Conservation (phyloP, 2,888 invertebrate genomes). For the Byasa hedistus region DNA sequence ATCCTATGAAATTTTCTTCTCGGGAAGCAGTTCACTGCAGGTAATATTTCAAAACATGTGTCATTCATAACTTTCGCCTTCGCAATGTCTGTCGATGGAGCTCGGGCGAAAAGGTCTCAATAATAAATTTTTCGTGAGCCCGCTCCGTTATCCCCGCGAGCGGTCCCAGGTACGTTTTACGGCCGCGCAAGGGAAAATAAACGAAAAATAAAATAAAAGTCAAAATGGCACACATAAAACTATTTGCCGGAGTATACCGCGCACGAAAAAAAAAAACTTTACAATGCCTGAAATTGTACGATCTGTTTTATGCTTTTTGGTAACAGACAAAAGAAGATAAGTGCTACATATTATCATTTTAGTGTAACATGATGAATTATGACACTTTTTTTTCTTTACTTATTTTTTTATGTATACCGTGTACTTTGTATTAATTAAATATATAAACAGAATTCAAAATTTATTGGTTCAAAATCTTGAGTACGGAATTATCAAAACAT, state of each 20-base stretch:
- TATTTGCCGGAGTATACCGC: conserved; percentile 69
- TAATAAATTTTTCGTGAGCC: conserved; percentile 79
- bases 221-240: conserved; percentile 78
- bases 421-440: too few species aligned
- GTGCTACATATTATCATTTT: neutral
- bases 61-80: conserved; percentile 80
- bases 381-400: neutral
- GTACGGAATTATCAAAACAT: conserved; percentile 8
- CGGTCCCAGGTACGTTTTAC: conserved; percentile 78
- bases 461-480: neutral
- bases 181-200: conserved; percentile 78
- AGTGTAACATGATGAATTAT: neutral
- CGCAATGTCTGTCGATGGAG: conserved; percentile 80
- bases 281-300: conserved; percentile 43
- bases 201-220: conserved; percentile 81
- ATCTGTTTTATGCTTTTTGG: neutral
- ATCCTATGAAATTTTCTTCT: conserved; percentile 73
- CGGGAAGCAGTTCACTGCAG: conserved; percentile 73
- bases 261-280: conserved; percentile 53
- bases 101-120: conserved; percentile 77
- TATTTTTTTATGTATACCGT: too few species aligned
- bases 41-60: conserved; percentile 81
- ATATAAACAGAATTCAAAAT: too few species aligned
- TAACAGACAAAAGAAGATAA: neutral
- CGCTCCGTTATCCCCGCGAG: conserved; percentile 75